These are phyloP conservation scores for Tachysurus vachellii DNA, from an alignment of 2,113 vertebrate species.

Conservation along the genomic window DNA sequence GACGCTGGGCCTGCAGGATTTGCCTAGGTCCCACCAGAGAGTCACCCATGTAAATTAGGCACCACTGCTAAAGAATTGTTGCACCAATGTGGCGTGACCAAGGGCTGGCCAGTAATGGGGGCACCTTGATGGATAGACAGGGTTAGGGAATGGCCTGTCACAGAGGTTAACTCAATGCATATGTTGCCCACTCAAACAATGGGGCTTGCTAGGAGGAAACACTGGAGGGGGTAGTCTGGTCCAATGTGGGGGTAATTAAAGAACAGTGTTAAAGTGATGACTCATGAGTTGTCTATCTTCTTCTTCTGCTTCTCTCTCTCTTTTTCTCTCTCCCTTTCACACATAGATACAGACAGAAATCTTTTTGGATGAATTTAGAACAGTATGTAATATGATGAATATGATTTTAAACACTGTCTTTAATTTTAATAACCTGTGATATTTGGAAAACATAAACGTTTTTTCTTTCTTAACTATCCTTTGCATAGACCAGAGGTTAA, in stretches of 20 bases:
- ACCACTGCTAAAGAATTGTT: constrained; percentile 52
- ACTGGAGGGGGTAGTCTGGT: constrained; percentile 44
- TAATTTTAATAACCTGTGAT: neutral
- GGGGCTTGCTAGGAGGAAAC: constrained; percentile 26
- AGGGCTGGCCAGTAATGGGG: constrained; percentile 36
- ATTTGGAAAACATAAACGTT: neutral
- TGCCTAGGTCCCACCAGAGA: constrained; percentile 35
- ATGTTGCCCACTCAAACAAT: constrained; percentile 47
- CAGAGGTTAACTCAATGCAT: constrained; percentile 50
- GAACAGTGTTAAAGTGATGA: constrained; percentile 41
- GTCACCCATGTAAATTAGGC: constrained; percentile 55
- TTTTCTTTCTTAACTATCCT: neutral
- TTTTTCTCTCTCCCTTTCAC: constrained; percentile 1
- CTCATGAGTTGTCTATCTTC: neutral
- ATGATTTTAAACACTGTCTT: neutral
- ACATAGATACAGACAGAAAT: neutral
- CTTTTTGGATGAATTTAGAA: neutral
- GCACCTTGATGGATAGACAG: constrained; percentile 60
- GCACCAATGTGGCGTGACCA: constrained; percentile 32
- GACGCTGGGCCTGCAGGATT: constrained; percentile 36
- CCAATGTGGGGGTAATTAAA: constrained; percentile 51
- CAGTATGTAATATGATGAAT: neutral
- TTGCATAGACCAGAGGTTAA: neutral
- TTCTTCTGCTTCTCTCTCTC: constrained; percentile 5
- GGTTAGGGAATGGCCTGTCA: constrained; percentile 53